Evolutionary conservation across 2,888 invertebrate species (phyloP), one percentile per base, ranked within the genome.

Genomic region (Drosophila mimetica): DNA sequence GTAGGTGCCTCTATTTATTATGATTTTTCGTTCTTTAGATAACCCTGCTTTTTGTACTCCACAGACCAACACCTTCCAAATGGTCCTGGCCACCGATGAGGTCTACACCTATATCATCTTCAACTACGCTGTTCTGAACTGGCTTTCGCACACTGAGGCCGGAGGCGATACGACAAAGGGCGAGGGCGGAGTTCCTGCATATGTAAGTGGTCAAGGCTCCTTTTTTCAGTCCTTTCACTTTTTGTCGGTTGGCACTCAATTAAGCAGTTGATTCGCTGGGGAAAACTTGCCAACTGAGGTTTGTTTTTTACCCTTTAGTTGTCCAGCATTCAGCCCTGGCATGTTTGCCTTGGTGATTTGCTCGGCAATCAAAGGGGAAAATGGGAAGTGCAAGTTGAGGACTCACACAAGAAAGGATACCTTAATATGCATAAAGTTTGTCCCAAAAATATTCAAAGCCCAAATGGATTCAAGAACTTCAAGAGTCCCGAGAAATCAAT

Each of bases 41-140:
- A 16, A 9, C 4, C 1, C 9, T 39, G 1, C 20, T 2, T 9
- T n/a, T n/a, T 6, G 32, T 52, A 16, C 28, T 34, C 13, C n/a
- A 6, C 92, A 97, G 96, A 97, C 97, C 1, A 99, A 99, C 90
- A 97, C 98, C 0, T 99, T 98, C 93, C 99, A 99, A 95, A 93
- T 97, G 93, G 95, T 98, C 3, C 91, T 99, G 54, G 97, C 96
- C 0, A 97, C 98, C 0, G 97, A 98, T 90, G 98, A 97, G 92
- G 96, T 97, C 3, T 96, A 96, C 88, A 97, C 98, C 0, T 99
- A 98, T 90, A 97, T 96, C 0, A 97, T 99, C 57, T 97, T 97
- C 92, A 99, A 99, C 92, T 99, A 99, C 90, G 94, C 95, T 54
- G 95, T 96, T 75, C 94, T 99, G 67, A 95, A 95, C 85, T 99